phyloP scores from a whole-genome alignment of 2,797 vertebrate species.

The Danio tinwini region DNA sequence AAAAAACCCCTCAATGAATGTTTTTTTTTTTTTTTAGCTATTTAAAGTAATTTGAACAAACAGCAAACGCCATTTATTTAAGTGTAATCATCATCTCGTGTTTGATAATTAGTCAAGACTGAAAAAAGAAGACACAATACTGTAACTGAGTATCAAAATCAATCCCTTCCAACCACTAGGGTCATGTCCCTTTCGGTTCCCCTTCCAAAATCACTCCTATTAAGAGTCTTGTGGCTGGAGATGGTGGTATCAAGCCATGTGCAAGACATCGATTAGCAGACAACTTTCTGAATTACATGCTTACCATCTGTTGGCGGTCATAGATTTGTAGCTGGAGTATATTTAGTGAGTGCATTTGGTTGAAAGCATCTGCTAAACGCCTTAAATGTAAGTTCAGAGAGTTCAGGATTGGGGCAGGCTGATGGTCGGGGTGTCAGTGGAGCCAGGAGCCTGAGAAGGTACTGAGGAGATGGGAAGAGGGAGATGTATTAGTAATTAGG shows the following conservation, averaged over 20 bases:
- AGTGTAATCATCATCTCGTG: background rate
- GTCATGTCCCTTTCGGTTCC: constrained; percentile 1
- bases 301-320: constrained; percentile 33
- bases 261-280: constrained; percentile 24
- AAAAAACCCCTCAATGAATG: too few relatives aligned
- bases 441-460: constrained; percentile 14
- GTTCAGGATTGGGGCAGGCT: constrained; percentile 16
- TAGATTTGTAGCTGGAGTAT: constrained; percentile 17
- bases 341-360: constrained; percentile 21
- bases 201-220: background rate
- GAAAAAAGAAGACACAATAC: background rate
- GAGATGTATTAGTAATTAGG: constrained; percentile 46
- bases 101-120: background rate
- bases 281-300: constrained; percentile 13
- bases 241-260: constrained; percentile 26
- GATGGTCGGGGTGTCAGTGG: constrained; percentile 26
- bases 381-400: constrained; percentile 41
- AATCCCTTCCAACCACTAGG: background rate
- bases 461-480: constrained; percentile 31
- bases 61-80: too few relatives aligned
- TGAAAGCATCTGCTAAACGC: constrained; percentile 40
- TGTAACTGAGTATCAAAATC: constrained; percentile 1
- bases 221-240: constrained; percentile 7
- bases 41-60: too few relatives aligned
- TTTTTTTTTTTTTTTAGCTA: too few relatives aligned